Evolutionary conservation across 1,140 invertebrate genomes (phyloP), one percentile per base, ranked within the genome.

Genomic region (Sycobia sp.): DNA sequence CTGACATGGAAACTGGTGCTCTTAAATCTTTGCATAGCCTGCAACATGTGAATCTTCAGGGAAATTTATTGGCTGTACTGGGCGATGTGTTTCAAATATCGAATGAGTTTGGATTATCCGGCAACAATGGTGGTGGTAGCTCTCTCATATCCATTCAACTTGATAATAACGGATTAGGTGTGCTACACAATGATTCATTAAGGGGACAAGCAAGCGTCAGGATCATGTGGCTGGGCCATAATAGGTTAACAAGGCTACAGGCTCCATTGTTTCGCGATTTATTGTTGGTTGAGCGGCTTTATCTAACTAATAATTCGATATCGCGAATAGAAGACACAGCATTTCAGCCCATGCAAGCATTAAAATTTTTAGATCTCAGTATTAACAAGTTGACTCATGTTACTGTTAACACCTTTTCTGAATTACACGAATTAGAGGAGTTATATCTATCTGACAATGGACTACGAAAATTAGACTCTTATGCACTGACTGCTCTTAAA

Each of bases 161-260:
- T 9, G 91, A 92, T 73, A 87, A 88, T 54, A 97, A 97, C 78
- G 87, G 87, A 67, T 86, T 97, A 54, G 85, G 84, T 18, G 83
- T 86, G 8, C 77, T 97, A 25, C 90, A 94, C 74, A 89, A 90
- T 71, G 88, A 89, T 70, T 91, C 91, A 1, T 84, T 96, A 18
- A 79, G 86, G 23, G 90, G 91, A 7, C 91, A 94, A 78, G 86
- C 86, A 0, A 90, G 88, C 65, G 87, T 94, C 8, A 88, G 93
- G 79, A 92, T 94, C 67, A 89, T 95, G 85, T 93, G 91, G 90
- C 82, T 95, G 14, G 88, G 90, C n/a, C 88, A 93, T 77, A 95
- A 95, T 77, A 86, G 89, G 71, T 78, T 95, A 55, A 88, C 84
- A 18, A 82, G 86, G 58, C 79, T 95, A 32, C 88, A 90, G 50